Conservation (phyloP, 2,797 vertebrate genomes). For the Characodon lateralis region DNA sequence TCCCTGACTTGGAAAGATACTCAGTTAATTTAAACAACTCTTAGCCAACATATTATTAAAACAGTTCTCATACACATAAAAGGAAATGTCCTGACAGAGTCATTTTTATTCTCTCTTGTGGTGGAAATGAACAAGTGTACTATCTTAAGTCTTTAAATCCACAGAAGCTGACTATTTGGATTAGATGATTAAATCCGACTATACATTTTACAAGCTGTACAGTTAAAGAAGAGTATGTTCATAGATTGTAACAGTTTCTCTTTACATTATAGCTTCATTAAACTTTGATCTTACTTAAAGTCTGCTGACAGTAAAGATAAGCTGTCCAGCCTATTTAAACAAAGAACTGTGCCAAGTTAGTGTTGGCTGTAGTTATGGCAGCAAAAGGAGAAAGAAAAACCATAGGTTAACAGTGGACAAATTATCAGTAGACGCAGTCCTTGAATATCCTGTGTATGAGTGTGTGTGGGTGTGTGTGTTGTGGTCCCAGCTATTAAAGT, state of each 20-base stretch:
- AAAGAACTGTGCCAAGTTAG: slow-evolving; percentile 1
- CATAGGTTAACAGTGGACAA: slow-evolving; percentile 9
- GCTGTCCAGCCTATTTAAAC: slow-evolving; percentile 15
- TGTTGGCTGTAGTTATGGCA: background rate
- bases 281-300: background rate
- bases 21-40: slow-evolving; percentile 58
- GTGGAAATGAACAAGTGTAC: slow-evolving; percentile 1
- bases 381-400: background rate
- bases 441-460: background rate
- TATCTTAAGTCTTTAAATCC: background rate
- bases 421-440: background rate
- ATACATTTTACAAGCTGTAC: background rate
- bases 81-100: slow-evolving; percentile 17
- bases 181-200: background rate
- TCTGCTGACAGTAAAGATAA: background rate
- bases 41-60: slow-evolving; percentile 1
- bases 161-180: background rate
- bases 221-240: background rate
- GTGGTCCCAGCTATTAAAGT: background rate
- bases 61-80: background rate
- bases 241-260: background rate
- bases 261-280: background rate
- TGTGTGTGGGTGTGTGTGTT: slow-evolving; percentile 7
- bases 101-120: slow-evolving; percentile 32
- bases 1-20: slow-evolving; percentile 30